A percentile compares a stretch with the other conserved stretches of the same genome.
phyloP scores from a whole-genome alignment of 2,113 vertebrate species.

The Nansenia antarctica region DNA sequence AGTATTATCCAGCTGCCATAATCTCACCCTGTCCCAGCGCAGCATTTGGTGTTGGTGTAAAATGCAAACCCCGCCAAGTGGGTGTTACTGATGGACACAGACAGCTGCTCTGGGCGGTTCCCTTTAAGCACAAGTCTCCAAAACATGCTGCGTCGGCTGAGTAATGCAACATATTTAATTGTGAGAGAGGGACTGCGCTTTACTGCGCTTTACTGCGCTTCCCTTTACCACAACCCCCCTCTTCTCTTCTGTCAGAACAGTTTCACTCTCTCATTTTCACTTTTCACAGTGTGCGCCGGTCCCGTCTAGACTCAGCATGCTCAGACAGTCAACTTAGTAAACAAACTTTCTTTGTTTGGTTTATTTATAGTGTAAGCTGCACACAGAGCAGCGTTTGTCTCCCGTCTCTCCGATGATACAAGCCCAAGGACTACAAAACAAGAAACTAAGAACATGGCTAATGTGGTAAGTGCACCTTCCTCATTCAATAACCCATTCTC shows the following conservation, averaged over 20 bases:
- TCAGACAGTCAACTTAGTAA: background rate
- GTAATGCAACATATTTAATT: background rate
- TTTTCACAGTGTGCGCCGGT: background rate
- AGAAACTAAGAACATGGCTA: background rate
- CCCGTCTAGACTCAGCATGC: background rate
- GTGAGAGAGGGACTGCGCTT: background rate
- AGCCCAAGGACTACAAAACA: background rate
- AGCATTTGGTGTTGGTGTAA: too few relatives aligned
- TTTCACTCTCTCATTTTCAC: background rate
- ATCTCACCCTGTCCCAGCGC: background rate
- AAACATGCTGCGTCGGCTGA: background rate
- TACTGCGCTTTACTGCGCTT: background rate
- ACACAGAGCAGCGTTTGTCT: background rate
- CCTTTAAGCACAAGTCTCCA: background rate
- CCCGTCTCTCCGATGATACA: background rate
- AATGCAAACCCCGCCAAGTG: background rate
- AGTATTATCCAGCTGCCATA: too few relatives aligned
- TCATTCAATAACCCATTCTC: background rate
- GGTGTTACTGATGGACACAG: background rate
- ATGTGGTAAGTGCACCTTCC: background rate
- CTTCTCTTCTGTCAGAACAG: background rate
- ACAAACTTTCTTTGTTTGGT: background rate
- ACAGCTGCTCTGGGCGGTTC: background rate
- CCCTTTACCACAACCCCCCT: background rate
- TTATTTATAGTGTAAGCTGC: background rate